Percentiles rank a stretch among this genome's conserved stretches.
Conservation (phyloP, 1,140 invertebrate genomes). For the Andrena cerasifolii region DNA sequence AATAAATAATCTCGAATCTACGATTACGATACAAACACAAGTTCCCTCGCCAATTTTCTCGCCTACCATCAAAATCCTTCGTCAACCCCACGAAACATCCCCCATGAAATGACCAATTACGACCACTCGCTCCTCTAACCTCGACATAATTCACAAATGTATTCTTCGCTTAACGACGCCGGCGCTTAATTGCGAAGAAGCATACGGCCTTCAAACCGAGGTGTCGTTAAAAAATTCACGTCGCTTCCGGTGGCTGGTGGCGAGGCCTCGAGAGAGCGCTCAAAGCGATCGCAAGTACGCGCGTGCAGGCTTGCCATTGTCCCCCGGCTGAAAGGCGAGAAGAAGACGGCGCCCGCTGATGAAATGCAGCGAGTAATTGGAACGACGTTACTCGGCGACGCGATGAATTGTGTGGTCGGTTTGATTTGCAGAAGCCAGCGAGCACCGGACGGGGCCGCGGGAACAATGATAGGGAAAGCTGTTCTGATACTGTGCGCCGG, state of each 20-base stretch:
- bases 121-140: too few species aligned
- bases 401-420: constrained; percentile 43
- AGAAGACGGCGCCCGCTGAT: not conserved
- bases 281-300: not conserved
- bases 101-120: too few species aligned
- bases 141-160: too few species aligned
- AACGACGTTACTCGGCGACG: constrained; percentile 11
- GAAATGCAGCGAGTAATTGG: constrained; percentile 34
- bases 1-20: too few species aligned
- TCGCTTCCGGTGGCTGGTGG: too few species aligned
- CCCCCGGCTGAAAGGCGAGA: not conserved
- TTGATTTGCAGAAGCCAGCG: constrained; percentile 54
- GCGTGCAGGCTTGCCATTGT: constrained; percentile 13
- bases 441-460: constrained; percentile 22
- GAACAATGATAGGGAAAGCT: constrained; percentile 60
- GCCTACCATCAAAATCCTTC: too few species aligned
- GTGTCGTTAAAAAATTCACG: not conserved
- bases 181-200: not conserved
- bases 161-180: not conserved
- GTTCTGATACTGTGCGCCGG: constrained; percentile 63
- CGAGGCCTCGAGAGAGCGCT: not conserved
- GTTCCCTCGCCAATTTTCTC: too few species aligned
- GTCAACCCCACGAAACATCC: too few species aligned
- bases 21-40: too few species aligned
- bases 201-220: too few species aligned